Percentiles rank a stretch among this genome's conserved stretches.
phyloP scores from a whole-genome alignment of 2,113 vertebrate genomes.

The Sylvicapra grimmia region DNA sequence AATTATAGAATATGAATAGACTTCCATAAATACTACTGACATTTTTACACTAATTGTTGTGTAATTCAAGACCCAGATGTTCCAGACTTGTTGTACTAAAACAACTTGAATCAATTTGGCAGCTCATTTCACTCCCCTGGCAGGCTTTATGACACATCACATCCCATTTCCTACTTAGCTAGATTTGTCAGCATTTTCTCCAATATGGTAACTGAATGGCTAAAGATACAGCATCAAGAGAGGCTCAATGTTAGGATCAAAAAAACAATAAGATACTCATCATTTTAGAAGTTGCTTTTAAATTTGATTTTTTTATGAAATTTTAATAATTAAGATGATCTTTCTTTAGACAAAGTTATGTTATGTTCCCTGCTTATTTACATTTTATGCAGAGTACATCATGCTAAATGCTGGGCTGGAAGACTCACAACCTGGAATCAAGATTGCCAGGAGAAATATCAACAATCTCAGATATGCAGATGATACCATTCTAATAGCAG shows the following conservation, averaged over 20 bases:
- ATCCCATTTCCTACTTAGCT: slow-evolving; percentile 57
- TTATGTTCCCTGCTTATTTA: neutral
- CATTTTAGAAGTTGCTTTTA: neutral
- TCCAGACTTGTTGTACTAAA: slow-evolving; percentile 60
- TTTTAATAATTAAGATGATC: neutral
- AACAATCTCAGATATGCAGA: neutral
- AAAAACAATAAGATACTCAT: neutral
- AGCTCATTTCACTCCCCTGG: slow-evolving; percentile 53
- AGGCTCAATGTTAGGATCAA: neutral
- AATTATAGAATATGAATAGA: slow-evolving; percentile 38
- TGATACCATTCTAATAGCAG: neutral
- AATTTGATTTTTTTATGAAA: neutral
- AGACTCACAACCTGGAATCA: neutral
- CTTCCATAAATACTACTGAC: slow-evolving; percentile 62
- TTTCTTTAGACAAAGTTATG: neutral
- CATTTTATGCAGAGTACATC: neutral
- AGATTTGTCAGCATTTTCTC: slow-evolving; percentile 12
- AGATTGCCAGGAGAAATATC: neutral
- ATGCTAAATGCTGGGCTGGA: neutral
- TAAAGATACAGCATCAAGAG: slow-evolving; percentile 1
- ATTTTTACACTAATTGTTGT: slow-evolving; percentile 65
- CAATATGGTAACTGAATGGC: slow-evolving; percentile 27
- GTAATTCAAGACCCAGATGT: slow-evolving; percentile 59
- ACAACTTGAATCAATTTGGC: slow-evolving; percentile 69
- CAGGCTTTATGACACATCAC: slow-evolving; percentile 60